Conservation (phyloP, 1,140 invertebrate genomes). For the Trypoxylus dichotomus region DNA sequence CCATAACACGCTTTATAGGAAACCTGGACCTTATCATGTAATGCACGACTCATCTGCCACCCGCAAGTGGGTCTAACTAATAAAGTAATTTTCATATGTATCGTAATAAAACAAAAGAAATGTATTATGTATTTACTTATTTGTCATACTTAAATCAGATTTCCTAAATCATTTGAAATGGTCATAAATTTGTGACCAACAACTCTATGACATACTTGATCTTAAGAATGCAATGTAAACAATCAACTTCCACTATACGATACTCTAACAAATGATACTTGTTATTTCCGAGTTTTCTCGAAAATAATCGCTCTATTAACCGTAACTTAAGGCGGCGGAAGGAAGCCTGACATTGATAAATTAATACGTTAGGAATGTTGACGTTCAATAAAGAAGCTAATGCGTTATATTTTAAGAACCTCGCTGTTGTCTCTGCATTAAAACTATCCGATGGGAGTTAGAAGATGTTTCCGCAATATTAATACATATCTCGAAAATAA, state of each 20-base stretch:
- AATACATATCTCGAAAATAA: neutral
- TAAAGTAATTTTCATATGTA: too few species aligned
- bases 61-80: too few species aligned
- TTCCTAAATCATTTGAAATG: too few species aligned
- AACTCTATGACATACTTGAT: neutral
- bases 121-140: too few species aligned
- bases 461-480: neutral
- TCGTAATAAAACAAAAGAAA: too few species aligned
- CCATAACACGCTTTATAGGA: too few species aligned
- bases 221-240: neutral
- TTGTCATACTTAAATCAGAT: too few species aligned
- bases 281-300: neutral
- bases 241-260: neutral
- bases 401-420: neutral
- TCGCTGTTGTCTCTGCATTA: neutral
- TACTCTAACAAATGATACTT: neutral
- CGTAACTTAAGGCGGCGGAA: neutral
- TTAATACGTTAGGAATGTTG: neutral
- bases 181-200: too few species aligned
- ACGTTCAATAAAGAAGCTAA: neutral
- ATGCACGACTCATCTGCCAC: too few species aligned
- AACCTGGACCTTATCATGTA: too few species aligned
- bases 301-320: neutral
- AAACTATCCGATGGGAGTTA: neutral
- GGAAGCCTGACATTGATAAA: neutral